These are phyloP conservation scores for Xanthorhoe spadicearia DNA, from an alignment of 2,888 invertebrate genomes.

Conservation along the genomic window DNA sequence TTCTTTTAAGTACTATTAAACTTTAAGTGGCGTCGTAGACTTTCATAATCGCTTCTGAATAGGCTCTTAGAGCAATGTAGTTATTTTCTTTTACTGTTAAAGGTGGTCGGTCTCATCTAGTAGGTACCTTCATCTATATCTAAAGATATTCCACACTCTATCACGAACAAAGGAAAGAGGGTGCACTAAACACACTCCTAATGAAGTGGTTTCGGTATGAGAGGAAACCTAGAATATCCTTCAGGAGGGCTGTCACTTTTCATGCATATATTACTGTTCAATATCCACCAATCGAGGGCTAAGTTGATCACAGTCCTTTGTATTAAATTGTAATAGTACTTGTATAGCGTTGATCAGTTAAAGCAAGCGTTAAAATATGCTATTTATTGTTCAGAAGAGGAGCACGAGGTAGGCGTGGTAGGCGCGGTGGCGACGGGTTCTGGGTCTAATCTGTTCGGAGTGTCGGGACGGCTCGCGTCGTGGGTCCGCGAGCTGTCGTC, in stretches of 20 bases:
- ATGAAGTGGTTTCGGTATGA: background rate
- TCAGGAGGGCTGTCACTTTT: background rate
- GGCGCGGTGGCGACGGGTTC: conserved; percentile 80
- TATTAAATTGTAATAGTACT: too few species aligned
- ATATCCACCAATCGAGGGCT: too few species aligned
- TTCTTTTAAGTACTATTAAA: background rate
- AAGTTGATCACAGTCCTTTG: too few species aligned
- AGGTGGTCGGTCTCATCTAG: conserved; percentile 8
- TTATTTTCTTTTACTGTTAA: conserved; percentile 2
- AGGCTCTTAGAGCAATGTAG: conserved; percentile 21
- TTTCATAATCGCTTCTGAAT: conserved; percentile 13
- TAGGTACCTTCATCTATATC: too few species aligned
- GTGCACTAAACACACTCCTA: background rate
- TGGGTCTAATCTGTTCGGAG: conserved; percentile 80
- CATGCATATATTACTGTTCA: background rate
- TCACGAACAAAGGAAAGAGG: background rate
- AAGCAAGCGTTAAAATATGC: background rate
- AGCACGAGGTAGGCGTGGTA: conserved; percentile 74
- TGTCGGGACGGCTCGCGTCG: conserved; percentile 79
- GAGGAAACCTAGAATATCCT: background rate
- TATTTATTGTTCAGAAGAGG: conserved; percentile 63
- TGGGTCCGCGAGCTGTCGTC: conserved; percentile 82
- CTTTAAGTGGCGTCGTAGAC: conserved; percentile 1
- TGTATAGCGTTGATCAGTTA: background rate
- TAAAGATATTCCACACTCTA: too few species aligned